Evolutionary conservation across 1,140 invertebrate species (phyloP).

Genomic region (Pseudomyrmex sp.): DNA sequence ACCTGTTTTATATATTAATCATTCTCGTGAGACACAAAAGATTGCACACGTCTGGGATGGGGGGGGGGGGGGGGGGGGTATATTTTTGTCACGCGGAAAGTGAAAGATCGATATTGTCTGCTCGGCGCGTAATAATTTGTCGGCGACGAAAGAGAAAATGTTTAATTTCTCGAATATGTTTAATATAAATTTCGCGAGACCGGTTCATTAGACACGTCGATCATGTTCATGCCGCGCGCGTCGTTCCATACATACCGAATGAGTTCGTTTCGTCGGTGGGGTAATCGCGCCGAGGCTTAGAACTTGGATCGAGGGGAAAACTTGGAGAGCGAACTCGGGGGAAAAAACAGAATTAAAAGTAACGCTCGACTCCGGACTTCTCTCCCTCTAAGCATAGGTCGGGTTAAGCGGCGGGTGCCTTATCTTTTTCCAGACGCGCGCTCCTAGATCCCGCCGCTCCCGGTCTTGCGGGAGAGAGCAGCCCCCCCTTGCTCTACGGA

Average conservation of each 20-base stretch:
- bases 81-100: neutral
- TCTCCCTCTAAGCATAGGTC: slow-evolving; percentile 15
- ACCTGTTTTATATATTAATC: neutral
- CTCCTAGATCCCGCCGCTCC: neutral
- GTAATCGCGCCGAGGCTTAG: slow-evolving; percentile 39
- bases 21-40: neutral
- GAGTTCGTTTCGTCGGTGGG: slow-evolving; percentile 33
- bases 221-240: slow-evolving; percentile 25
- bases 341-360: slow-evolving; percentile 70
- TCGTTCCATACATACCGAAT: slow-evolving; percentile 37
- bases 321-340: slow-evolving; percentile 11
- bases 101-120: neutral
- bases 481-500: slow-evolving; percentile 30
- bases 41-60: no score
- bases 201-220: slow-evolving; percentile 30
- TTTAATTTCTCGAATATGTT: neutral
- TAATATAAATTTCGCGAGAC: slow-evolving; percentile 19
- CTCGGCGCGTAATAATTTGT: neutral
- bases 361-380: slow-evolving; percentile 45
- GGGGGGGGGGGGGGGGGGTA: no score
- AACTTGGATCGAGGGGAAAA: slow-evolving; percentile 15
- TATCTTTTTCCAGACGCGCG: slow-evolving; percentile 50
- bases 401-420: slow-evolving; percentile 10
- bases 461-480: neutral
- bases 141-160: neutral